These are phyloP conservation scores for Patella vulgata DNA, from an alignment of 1,140 invertebrate species.

Conservation along the genomic window DNA sequence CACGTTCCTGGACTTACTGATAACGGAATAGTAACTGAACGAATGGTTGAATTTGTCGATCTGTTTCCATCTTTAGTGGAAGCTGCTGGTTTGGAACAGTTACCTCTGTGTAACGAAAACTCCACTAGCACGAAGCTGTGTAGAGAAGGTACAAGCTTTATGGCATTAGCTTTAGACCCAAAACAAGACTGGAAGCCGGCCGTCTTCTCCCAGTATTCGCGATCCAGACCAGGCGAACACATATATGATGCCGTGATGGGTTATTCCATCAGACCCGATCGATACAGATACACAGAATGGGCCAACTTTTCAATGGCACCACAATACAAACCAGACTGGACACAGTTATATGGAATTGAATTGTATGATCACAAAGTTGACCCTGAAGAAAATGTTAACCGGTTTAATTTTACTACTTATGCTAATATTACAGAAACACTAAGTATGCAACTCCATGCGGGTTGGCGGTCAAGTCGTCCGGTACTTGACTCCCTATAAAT, in stretches of 20 bases:
- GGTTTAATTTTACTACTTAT: constrained; percentile 63
- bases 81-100: no score
- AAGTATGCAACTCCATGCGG: constrained; percentile 42
- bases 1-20: no score
- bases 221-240: constrained; percentile 82
- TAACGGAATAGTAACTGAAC: no score
- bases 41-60: no score
- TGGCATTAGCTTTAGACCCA: constrained; percentile 50
- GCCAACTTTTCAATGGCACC: constrained; percentile 64
- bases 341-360: constrained; percentile 72
- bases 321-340: constrained; percentile 72
- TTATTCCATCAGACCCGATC: constrained; percentile 74
- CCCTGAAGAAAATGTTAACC: constrained; percentile 76
- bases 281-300: constrained; percentile 83
- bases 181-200: constrained; percentile 58
- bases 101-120: no score
- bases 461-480: no score
- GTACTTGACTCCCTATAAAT: no score
- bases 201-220: constrained; percentile 84
- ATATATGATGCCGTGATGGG: constrained; percentile 91
- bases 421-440: constrained; percentile 34
- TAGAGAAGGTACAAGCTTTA: constrained; percentile 80
- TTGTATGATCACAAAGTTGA: constrained; percentile 74
- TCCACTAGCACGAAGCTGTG: no score
- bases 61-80: no score